Evolutionary conservation across 2,888 invertebrate species (phyloP).

Genomic region (Entomobrya proxima): DNA sequence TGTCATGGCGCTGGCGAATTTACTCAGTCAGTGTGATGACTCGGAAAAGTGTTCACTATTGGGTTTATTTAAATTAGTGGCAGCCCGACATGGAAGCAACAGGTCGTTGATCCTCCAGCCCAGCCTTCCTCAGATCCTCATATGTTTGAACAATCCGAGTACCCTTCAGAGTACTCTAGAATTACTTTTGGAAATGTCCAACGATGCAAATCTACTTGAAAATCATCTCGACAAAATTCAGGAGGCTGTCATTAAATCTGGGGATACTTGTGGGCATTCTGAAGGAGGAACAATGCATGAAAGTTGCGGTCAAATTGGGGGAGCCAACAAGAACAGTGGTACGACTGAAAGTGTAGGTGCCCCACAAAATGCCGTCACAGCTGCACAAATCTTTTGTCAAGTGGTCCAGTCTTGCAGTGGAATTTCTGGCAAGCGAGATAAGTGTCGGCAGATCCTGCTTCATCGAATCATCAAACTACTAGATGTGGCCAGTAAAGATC

Average conservation of each 20-base stretch:
- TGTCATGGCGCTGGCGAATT: slow-evolving; percentile 87
- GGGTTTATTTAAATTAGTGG: slow-evolving; percentile 88
- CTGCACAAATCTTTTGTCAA: slow-evolving; percentile 56
- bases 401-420: slow-evolving; percentile 42
- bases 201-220: slow-evolving; percentile 57
- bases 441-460: slow-evolving; percentile 56
- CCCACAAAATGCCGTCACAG: slow-evolving; percentile 39
- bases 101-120: slow-evolving; percentile 82
- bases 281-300: not conserved
- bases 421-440: slow-evolving; percentile 38
- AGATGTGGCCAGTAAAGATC: slow-evolving; percentile 69
- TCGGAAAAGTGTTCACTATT: slow-evolving; percentile 91
- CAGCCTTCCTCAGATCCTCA: slow-evolving; percentile 88
- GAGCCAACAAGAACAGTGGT: not conserved
- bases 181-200: slow-evolving; percentile 64
- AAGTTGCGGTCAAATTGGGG: not conserved
- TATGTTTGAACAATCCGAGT: slow-evolving; percentile 83
- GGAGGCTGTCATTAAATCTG: slow-evolving; percentile 41
- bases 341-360: not conserved
- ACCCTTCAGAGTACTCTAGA: slow-evolving; percentile 77
- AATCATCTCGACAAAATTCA: slow-evolving; percentile 63
- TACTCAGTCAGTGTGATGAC: slow-evolving; percentile 89
- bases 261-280: not conserved
- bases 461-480: slow-evolving; percentile 75
- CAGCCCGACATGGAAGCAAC: slow-evolving; percentile 76